Conservation (phyloP, 2,113 vertebrate genomes). For the Neodontobutis hainanensis region DNA sequence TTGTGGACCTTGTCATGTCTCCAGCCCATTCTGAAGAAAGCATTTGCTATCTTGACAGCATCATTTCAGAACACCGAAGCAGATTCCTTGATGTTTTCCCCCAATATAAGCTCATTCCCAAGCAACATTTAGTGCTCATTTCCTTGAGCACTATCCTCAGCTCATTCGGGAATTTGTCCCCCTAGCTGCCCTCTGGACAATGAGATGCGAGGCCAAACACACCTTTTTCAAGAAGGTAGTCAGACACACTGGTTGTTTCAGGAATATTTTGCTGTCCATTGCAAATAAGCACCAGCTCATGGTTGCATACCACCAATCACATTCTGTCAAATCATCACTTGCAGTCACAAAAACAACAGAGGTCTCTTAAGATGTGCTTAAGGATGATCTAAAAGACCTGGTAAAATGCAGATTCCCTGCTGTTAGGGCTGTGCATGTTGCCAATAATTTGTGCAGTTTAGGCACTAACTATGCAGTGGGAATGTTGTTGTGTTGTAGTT, state of each 20-base stretch:
- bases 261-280: constrained; percentile 18
- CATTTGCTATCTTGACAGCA: constrained; percentile 7
- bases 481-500: constrained; percentile 29
- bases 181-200: constrained; percentile 20
- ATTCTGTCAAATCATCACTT: constrained; percentile 2
- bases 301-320: constrained; percentile 22
- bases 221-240: constrained; percentile 24
- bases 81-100: constrained; percentile 1
- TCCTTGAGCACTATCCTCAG: constrained; percentile 14
- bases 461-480: constrained; percentile 17
- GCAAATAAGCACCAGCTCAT: constrained; percentile 24
- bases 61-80: constrained; percentile 13
- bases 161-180: constrained; percentile 19
- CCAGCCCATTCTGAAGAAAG: not conserved
- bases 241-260: constrained; percentile 9
- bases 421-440: constrained; percentile 11
- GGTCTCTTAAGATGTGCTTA: constrained; percentile 18
- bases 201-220: constrained; percentile 18
- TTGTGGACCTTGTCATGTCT: not conserved
- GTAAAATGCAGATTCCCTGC: constrained; percentile 5
- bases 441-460: constrained; percentile 17
- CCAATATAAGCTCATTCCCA: constrained; percentile 3
- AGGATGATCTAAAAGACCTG: constrained; percentile 26
- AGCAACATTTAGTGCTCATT: no score
- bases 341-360: constrained; percentile 2